A percentile compares a stretch with the other conserved stretches of the same genome.
phyloP scores from a whole-genome alignment of 2,888 invertebrate species.

The Blastobasis lacticolella region DNA sequence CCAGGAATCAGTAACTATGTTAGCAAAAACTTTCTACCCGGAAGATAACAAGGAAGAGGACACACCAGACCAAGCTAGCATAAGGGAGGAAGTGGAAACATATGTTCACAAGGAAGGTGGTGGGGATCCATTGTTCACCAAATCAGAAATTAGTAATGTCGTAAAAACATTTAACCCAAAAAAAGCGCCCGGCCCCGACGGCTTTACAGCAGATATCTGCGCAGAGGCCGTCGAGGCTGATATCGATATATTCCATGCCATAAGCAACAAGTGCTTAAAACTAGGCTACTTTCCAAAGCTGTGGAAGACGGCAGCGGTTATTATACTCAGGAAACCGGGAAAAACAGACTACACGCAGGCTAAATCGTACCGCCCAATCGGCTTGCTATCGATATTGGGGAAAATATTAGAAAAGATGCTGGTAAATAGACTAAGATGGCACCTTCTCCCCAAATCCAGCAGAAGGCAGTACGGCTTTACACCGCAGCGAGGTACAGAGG shows the following conservation, averaged over 20 bases:
- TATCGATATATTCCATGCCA: neutral
- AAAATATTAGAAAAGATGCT: slow-evolving; percentile 13
- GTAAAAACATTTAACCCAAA: slow-evolving; percentile 5
- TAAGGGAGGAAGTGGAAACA: too few relatives aligned
- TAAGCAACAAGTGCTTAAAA: slow-evolving; percentile 10
- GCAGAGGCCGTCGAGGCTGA: neutral
- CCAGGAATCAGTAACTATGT: slow-evolving; percentile 4
- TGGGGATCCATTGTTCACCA: neutral
- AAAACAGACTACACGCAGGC: slow-evolving; percentile 6
- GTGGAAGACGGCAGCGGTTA: slow-evolving; percentile 10
- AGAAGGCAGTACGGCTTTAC: slow-evolving; percentile 13
- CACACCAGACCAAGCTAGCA: too few relatives aligned
- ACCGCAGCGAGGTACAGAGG: slow-evolving; percentile 12
- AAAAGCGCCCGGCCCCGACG: slow-evolving; percentile 12
- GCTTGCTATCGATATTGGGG: slow-evolving; percentile 10
- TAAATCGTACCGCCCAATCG: slow-evolving; percentile 11
- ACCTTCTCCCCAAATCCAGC: slow-evolving; percentile 1
- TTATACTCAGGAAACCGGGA: slow-evolving; percentile 7
- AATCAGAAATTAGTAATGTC: neutral
- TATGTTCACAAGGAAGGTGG: neutral
- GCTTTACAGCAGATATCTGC: slow-evolving; percentile 11
- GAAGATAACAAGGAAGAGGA: slow-evolving; percentile 2
- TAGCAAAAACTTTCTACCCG: slow-evolving; percentile 11
- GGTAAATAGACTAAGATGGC: slow-evolving; percentile 4
- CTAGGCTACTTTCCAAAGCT: slow-evolving; percentile 5